Evolutionary conservation across 1,140 invertebrate species (phyloP), one percentile per base, ranked within the genome.

Genomic region (Drosophila pallidifrons): DNA sequence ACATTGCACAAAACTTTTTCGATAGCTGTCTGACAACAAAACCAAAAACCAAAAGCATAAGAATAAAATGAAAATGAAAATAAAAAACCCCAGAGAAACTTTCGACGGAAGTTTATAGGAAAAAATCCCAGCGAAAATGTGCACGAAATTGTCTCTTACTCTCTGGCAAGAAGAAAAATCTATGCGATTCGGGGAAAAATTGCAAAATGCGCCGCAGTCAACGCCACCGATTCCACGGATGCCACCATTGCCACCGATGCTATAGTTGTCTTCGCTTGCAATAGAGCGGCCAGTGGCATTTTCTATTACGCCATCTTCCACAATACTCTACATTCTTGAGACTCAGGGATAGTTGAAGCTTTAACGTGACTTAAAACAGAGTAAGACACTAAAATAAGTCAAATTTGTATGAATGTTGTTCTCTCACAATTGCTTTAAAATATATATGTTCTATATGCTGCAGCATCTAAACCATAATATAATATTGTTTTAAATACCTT

Each of bases 1-100:
- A 85, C 81, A 85, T 81, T 75, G 81, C 64, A 43, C 45, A 75
- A 25, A 88, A 88, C 83, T 88, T 88, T 88, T 89, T 83, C 83
- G 83, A 88, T 88, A 88, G 85, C 83, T 88, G 83, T 88, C 83
- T 89, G 68, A 69, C 67, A 70, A 64, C 66, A 75, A 70, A 64
- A 71, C 52, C 64, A 41, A 70, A 75, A 75, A 63, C 59, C 35
- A 57, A 71, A 75, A 71, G 43, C 55, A 65, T 32, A 28, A 57
- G 47, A 65, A 49, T 13, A 49, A 16, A 30, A 63, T 32, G 49
- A 38, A 30, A 30, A 66, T 25, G 25, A 63, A 32, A 52, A 35
- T 7, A 32, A 63, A 71, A 51, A 32, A 16, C 20, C 32, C 54
- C 41, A 51, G 58, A 52, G 8, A 75, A 83, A 85, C 60, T 83